Base-by-base conservation (phyloP, 2,113 vertebrate species). In the Paradisaea rubra region DNA sequence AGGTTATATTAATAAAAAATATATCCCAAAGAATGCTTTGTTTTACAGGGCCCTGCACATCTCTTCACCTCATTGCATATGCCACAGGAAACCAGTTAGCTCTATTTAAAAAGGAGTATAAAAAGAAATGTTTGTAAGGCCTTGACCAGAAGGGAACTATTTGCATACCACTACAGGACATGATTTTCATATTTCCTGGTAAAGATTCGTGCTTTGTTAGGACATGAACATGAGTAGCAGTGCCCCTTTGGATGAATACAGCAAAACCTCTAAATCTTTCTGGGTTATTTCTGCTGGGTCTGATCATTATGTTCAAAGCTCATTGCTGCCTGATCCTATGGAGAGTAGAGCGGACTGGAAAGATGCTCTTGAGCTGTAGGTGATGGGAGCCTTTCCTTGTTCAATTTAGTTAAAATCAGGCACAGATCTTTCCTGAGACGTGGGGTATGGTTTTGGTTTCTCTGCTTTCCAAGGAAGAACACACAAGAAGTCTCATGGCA, bases 401-500 rank as follows among this genome's bases (percentile, higher is more conserved):
- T 59, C 50, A 41, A 16, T 49, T 45, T 35, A 68, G 61, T 28
- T 84, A 42, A 80, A 78, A 90, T 45, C 53, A 54, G 35, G 20
- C 41, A 50, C 20, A 31, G 31, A 35, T 76, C 76, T 93, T 70
- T 39, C 12, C 30, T 50, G 77, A 73, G 56, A 45, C 0, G 0
- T 28, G 12, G 21, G 66, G 11, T 52, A 37, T 54, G 72, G 66
- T 44, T 91, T 91, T 74, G 81, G 21, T 56, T 85, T 86, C 68
- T 66, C 57, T 91, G 56, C 25, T 45, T 79, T 71, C n/a, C 4
- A 2, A 18, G 73, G 35, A 84, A 87, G 90, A 95, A 91, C 86
- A 91, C 81, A 84, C 74, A 91, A 82, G 88, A 78, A 89, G 74
- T 45, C 71, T 78, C 53, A 54, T 13, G 25, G 61, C 65, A 94